These are phyloP conservation scores for Tachycineta bicolor DNA, from an alignment of 2,113 vertebrate species.

Conservation along the genomic window DNA sequence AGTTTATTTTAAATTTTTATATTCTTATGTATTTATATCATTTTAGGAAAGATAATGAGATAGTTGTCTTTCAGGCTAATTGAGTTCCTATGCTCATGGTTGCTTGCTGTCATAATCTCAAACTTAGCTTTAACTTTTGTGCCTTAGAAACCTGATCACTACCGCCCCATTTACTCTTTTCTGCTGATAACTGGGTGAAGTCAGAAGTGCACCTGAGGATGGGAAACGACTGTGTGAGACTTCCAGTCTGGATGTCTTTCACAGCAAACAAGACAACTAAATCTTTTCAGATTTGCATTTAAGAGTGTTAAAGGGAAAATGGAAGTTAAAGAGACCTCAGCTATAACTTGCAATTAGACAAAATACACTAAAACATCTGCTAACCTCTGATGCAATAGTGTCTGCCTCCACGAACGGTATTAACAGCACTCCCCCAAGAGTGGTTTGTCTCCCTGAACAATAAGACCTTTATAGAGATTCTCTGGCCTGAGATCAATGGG, in stretches of 20 bases:
- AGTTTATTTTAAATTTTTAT: constrained; percentile 82
- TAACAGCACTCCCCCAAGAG: neutral
- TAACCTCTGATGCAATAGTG: neutral
- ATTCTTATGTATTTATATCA: constrained; percentile 76
- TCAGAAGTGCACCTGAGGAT: constrained; percentile 54
- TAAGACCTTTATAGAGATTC: constrained; percentile 54
- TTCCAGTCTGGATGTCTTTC: constrained; percentile 49
- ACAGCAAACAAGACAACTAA: constrained; percentile 65
- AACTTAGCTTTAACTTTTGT: constrained; percentile 75
- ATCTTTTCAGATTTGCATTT: constrained; percentile 44
- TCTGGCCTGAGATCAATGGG: constrained; percentile 49
- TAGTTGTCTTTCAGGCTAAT: constrained; percentile 78
- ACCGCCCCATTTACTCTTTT: constrained; percentile 65
- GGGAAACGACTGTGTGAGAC: constrained; percentile 40
- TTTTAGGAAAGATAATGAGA: constrained; percentile 77
- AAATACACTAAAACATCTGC: constrained; percentile 31
- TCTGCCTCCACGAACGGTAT: neutral
- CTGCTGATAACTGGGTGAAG: constrained; percentile 55
- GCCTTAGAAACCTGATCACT: constrained; percentile 72
- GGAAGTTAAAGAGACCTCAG: constrained; percentile 23
- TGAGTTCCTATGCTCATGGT: constrained; percentile 71
- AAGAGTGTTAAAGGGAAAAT: constrained; percentile 25
- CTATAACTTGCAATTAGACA: constrained; percentile 38
- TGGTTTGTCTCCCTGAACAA: constrained; percentile 25
- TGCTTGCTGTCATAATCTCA: constrained; percentile 73